phyloP scores from a whole-genome alignment of 2,888 invertebrate genomes.

The Torymus tubicola region DNA sequence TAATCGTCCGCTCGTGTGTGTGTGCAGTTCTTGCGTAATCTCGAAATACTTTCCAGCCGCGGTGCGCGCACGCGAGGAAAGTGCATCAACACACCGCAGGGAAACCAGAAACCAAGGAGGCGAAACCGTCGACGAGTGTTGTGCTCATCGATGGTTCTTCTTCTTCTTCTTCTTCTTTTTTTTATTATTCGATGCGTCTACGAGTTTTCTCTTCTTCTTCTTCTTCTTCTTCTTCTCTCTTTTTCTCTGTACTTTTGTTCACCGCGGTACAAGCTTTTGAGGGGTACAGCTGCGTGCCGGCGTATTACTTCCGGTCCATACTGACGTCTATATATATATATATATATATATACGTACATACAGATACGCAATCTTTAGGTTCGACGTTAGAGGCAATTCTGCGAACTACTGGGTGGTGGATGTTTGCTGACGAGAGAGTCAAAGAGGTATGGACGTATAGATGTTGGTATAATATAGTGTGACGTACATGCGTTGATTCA shows the following conservation, averaged over 20 bases:
- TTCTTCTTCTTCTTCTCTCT: not conserved
- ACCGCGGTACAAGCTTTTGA: not conserved
- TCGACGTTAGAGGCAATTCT: too few relatives aligned
- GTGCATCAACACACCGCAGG: conserved; percentile 56
- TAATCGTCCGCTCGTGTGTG: conserved; percentile 1
- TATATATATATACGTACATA: too few relatives aligned
- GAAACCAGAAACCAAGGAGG: conserved; percentile 64
- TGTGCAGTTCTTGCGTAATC: conserved; percentile 60
- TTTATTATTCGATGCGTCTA: not conserved
- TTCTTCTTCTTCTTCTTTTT: not conserved
- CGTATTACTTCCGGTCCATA: conserved; percentile 62
- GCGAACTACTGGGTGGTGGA: too few relatives aligned
- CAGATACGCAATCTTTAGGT: too few relatives aligned
- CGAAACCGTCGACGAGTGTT: conserved; percentile 37
- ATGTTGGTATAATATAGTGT: too few relatives aligned
- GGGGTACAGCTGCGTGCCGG: conserved; percentile 59
- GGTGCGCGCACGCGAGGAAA: conserved; percentile 60
- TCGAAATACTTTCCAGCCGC: conserved; percentile 63
- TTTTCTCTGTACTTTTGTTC: not conserved
- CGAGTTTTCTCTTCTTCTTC: conserved; percentile 41
- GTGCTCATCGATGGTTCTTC: conserved; percentile 42
- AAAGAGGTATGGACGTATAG: too few relatives aligned
- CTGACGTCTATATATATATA: too few relatives aligned
- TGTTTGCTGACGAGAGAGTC: too few relatives aligned
- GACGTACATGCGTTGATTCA: too few relatives aligned